Evolutionary conservation across 2,113 vertebrate species (phyloP), one percentile per base, ranked within the genome.

Genomic region (Echinops telfairi): DNA sequence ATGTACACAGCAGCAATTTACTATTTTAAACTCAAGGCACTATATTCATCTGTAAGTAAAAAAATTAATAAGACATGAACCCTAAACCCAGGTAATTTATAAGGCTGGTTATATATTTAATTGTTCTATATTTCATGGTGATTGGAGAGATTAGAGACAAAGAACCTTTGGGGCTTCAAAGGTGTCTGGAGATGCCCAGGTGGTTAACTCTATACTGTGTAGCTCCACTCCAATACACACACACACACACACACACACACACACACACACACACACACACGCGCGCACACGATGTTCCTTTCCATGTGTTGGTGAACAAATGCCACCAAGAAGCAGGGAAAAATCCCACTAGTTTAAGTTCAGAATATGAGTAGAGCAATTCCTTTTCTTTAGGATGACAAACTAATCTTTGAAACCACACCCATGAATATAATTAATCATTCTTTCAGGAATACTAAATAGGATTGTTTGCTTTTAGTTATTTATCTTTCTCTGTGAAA

Each of bases 401-500:
- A 62, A 33, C 3, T n/a, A 53, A 80, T 43, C 79, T 94, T 40
- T 83, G 9, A 88, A 92, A 78, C 2, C 29, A 91, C 57, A 7
- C 31, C 23, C 60, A 92, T 12, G 86, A 64, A 53, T 53, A 53
- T 53, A 91, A 77, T 73, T 77, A 89, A 64, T 31, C 83, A 85
- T 86, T 31, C 6, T 11, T 77, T 57, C 70, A 68, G 12, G 10
- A 78, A 4, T 90, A 88, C 29, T 95, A 82, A 86, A 83, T 6
- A 43, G 60, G 19, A 9, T 78, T 78, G 16, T 43, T 47, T 76
- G 38, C 17, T 76, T 76, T 40, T 76, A 75, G 11, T 75, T 25
- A 62, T 62, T 29, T 66, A 4, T 66, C 92, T n/a, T 90, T 77
- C 62, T 86, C 57, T 93, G 60, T 31, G 27, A 91, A 89, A 82